phyloP scores from a whole-genome alignment of 2,888 invertebrate genomes.

The Eristalinus aeneus region DNA sequence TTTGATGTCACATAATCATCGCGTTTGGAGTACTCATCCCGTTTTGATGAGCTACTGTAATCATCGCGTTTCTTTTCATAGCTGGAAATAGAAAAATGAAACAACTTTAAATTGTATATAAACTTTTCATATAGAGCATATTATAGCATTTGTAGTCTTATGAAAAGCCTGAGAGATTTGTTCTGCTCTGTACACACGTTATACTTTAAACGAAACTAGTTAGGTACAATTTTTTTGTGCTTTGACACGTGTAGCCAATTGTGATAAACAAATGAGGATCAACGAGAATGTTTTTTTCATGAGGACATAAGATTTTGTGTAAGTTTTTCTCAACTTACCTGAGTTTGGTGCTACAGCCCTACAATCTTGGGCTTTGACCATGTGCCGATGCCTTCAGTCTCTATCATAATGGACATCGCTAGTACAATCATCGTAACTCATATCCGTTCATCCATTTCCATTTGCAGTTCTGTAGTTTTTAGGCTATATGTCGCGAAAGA shows the following conservation, averaged over 20 bases:
- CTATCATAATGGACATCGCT: background rate
- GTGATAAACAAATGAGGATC: background rate
- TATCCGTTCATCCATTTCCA: background rate
- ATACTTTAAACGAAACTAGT: background rate
- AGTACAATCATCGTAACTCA: background rate
- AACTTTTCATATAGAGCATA: background rate
- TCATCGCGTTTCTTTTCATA: constrained; percentile 80
- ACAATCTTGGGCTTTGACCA: constrained; percentile 26
- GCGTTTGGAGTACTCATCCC: constrained; percentile 76
- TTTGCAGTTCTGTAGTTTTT: background rate
- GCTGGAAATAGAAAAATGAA: constrained; percentile 43
- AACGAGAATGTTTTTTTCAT: background rate
- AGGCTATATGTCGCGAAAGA: background rate
- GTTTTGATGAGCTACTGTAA: constrained; percentile 72
- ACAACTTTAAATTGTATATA: background rate
- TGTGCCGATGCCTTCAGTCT: background rate
- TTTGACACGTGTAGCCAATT: background rate
- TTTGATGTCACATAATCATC: constrained; percentile 76
- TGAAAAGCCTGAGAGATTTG: no score
- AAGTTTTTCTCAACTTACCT: constrained; percentile 26
- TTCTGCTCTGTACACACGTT: background rate
- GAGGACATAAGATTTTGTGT: background rate
- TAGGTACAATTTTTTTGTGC: background rate
- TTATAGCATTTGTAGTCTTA: no score
- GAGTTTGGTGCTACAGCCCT: constrained; percentile 33